Base-by-base conservation (phyloP, 2,888 invertebrate genomes). In the Dryococelus australis region DNA sequence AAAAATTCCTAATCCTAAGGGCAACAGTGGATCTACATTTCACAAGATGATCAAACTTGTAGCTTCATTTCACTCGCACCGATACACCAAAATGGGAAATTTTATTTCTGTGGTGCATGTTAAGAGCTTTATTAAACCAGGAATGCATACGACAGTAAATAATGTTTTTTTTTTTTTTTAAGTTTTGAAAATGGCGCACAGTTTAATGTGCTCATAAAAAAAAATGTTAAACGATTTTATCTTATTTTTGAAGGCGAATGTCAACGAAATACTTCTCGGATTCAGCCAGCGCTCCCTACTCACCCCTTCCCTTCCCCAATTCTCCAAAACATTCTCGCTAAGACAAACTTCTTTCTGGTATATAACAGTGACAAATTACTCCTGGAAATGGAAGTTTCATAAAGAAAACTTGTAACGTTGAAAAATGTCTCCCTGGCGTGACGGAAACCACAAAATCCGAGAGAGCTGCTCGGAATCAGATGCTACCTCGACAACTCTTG, bases 361-460 rank as follows among this genome's bases (percentile, higher is more conserved):
- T 65, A n/a, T n/a, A 65, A 65, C 65, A 65, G 65, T 65, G 65
- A 65, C 24, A 65, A 65, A 65, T 65, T 65, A 65, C 65, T 65
- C n/a, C 65, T 65, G 65, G 65, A 65, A 65, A 65, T 65, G 65
- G 65, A 65, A 65, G 65, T 65, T 65, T n/a, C 65, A n/a, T n/a
- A 65, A 65, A 65, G 65, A 65, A 65, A 10, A 65, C 65, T 65
- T 65, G 65, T n/a, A n/a, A n/a, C 65, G 65, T 65, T 65, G 65
- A 65, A 65, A 65, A 65, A 65, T 65, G 65, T 65, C 65, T 65
- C 65, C n/a, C n/a, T 65, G 65, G 8, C 65, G 65, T 65, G 65
- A 65, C 65, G n/a, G 65, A 65, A 65, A 65, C 65, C 65, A 16
- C 65, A 65, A 6, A 65, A 65, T 65, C 65, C 65, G n/a, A 65